Base-by-base conservation (phyloP, 2,113 vertebrate species). In the Meleagris gallopavo region DNA sequence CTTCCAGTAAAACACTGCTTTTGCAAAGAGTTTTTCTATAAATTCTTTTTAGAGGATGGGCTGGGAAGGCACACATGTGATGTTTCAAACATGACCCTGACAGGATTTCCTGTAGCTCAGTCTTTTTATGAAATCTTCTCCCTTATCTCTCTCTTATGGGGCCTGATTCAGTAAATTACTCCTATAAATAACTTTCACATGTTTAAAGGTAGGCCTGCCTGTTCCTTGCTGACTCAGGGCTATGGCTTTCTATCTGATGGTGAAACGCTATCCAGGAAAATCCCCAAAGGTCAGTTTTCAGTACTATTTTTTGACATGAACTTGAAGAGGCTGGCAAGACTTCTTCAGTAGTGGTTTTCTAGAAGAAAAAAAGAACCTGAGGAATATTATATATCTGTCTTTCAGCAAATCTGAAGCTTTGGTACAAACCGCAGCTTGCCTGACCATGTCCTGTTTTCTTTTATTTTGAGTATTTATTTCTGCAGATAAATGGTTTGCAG, bases 361-460 rank as follows among this genome's bases (percentile, higher is more conserved):
- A 72, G 55, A 65, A 93, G 88, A 50, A 27, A 27, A 52, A 29
- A 50, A 25, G 17, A 15, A 48, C 21, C 1, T 4, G 36, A 89
- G 60, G 73, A 86, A 90, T 96, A 95, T 94, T 95, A 86, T 78
- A 76, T 86, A 92, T 88, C 79, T 83, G 72, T 91, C 76, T 88
- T 92, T 92, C 90, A 90, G 89, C 77, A 96, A 95, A 94, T 92
- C 70, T 58, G 86, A 93, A 93, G 48, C 88, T 90, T 91, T 83
- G 73, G 76, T 88, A 69, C 57, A 94, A 92, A 94, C 90, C 88
- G 66, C 89, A 93, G 27, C n/a, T 92, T 92, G 73, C 77, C 74
- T 95, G 91, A 7, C 58, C 88, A 45, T 82, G 88, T 88, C 73
- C 73, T 90, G 58, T 86, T 91, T 93, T 95, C 57, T 88, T 94